A percentile compares a stretch with the other conserved stretches of the same genome.
Evolutionary conservation across 2,888 invertebrate genomes (phyloP).

Genomic region (Panopea generosa): DNA sequence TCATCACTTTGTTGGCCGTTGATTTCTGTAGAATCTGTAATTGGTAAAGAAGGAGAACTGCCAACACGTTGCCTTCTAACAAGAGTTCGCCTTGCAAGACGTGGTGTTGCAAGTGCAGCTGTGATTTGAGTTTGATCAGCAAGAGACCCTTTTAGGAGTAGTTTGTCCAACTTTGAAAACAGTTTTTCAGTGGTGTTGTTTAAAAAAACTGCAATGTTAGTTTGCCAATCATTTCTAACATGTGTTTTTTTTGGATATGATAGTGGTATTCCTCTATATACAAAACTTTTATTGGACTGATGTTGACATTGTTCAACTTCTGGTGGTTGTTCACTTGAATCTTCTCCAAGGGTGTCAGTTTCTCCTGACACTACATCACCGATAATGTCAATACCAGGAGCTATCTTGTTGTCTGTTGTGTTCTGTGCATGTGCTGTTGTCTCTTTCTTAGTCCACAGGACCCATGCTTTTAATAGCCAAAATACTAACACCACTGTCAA

Average conservation of each 20-base stretch:
- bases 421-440: too few relatives aligned
- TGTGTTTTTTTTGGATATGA: conserved; percentile 13
- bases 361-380: not conserved
- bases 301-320: not conserved
- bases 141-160: conserved; percentile 49
- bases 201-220: conserved; percentile 55
- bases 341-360: not conserved
- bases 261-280: conserved; percentile 5
- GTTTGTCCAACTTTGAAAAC: conserved; percentile 70
- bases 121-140: conserved; percentile 29
- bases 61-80: conserved; percentile 58
- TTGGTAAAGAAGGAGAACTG: conserved; percentile 58
- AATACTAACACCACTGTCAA: not conserved
- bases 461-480: too few relatives aligned
- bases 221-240: not conserved
- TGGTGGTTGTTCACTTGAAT: not conserved
- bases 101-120: conserved; percentile 37
- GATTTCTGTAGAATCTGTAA: conserved; percentile 39
- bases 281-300: too few relatives aligned
- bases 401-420: not conserved
- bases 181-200: conserved; percentile 66
- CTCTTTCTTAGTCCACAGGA: too few relatives aligned
- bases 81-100: conserved; percentile 37
- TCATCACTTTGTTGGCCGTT: conserved; percentile 35
- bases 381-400: not conserved